Base-by-base conservation (phyloP, 2,797 vertebrate genomes). In the Luscinia luscinia region DNA sequence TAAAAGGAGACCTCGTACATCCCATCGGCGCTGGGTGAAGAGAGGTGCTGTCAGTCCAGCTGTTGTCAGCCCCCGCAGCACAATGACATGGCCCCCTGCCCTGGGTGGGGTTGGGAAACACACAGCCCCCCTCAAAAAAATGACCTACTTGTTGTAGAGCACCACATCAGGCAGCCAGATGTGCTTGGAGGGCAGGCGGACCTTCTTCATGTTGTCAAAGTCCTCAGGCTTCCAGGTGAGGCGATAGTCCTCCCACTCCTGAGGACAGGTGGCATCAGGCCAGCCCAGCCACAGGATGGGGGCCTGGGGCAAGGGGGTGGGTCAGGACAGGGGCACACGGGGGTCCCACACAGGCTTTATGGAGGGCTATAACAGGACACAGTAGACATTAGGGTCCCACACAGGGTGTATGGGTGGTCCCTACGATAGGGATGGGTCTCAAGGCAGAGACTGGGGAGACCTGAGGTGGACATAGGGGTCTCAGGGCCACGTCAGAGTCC, bases 1-100 rank as follows among this genome's bases (percentile, higher is more conserved):
- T 99, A 99, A 98, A 99, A 99, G 32, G 99, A 99, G 51, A 99
- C 99, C 96, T 99, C 99, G 2, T 99, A 99, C 98, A 99, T 99
- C 38, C 99, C 99, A 0, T 99, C 99, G 0, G 99, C 99, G 3
- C 99, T 99, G 89, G 11, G 21, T 1, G 5, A 32, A 36, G 52
- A 62, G 8, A 26, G 4, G n/a, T 1, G 0, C 21, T 8, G 46
- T 93, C 63, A 84, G 52, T 41, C 13, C 21, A 5, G 7, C 16
- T 15, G 45, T 9, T 36, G 27, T 24, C 59, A 36, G 19, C 27
- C 36, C 28, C 23, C 5, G 21, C 9, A 5, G 20, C 5, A 15
- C 49, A 21, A 17, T 0, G 0, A 26, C 40, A 16, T 6, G 2
- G 5, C 23, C 61, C 34, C 16, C 2, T 15, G 18, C 26, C 62